Evolutionary conservation across 64 coral and sea anemone genomes (phyloP).

Genomic region (Pocillopora verrucosa): DNA sequence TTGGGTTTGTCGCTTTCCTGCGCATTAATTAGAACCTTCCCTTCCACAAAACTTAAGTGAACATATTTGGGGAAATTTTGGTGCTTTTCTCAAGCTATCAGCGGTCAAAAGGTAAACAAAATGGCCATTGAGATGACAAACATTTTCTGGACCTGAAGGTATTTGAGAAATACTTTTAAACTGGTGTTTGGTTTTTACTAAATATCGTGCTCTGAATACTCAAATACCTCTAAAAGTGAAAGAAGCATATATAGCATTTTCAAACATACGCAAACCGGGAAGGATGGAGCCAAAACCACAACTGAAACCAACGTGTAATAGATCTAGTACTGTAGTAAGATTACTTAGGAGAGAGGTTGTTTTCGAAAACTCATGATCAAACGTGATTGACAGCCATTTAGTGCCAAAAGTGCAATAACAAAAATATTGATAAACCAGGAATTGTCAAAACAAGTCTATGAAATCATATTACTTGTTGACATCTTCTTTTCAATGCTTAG

Average conservation of each 20-base stretch:
- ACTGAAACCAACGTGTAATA: too few species aligned
- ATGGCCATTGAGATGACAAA: not conserved
- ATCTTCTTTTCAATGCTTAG: too few species aligned
- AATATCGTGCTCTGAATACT: not conserved
- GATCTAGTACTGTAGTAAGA: too few species aligned
- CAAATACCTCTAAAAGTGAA: not conserved
- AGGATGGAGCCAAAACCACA: too few species aligned
- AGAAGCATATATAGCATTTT: not conserved
- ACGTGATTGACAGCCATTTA: not conserved
- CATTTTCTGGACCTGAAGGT: not conserved
- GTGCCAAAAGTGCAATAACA: not conserved
- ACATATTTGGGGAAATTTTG: not conserved
- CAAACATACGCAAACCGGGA: not conserved
- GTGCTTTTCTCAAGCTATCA: not conserved
- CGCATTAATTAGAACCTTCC: not conserved
- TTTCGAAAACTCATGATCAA: not conserved
- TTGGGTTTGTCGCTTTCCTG: constrained; percentile 22
- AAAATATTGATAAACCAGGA: not conserved
- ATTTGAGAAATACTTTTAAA: not conserved
- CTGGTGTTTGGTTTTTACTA: not conserved
- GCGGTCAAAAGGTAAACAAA: not conserved
- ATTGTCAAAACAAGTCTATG: not conserved
- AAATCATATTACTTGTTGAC: not conserved
- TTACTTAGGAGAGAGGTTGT: too few species aligned
- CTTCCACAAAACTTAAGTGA: not conserved